These are phyloP conservation scores for Patella depressa DNA, from an alignment of 2,888 invertebrate genomes.

Conservation along the genomic window DNA sequence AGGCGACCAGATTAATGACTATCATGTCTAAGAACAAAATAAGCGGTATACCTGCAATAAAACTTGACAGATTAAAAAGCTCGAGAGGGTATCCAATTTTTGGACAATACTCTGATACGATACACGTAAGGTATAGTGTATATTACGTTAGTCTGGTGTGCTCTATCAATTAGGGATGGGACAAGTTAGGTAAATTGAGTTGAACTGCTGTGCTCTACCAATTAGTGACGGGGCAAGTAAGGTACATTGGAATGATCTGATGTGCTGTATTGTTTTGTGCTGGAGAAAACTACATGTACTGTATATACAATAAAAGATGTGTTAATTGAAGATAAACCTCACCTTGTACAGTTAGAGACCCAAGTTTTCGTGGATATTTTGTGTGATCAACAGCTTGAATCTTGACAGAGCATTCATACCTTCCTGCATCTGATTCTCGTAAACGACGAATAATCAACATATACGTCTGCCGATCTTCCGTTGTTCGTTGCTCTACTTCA, in stretches of 20 bases:
- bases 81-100: no score
- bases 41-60: no score
- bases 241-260: background rate
- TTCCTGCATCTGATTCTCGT: conserved; percentile 58
- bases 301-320: background rate
- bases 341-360: conserved; percentile 58
- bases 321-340: background rate
- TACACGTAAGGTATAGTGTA: no score
- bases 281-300: background rate
- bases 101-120: no score
- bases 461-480: conserved; percentile 52
- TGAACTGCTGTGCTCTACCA: no score
- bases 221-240: background rate
- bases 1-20: no score
- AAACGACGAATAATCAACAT: conserved; percentile 62
- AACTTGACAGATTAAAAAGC: no score
- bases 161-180: no score
- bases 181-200: no score
- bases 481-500: conserved; percentile 43
- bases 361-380: conserved; percentile 53
- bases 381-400: conserved; percentile 41
- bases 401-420: conserved; percentile 59
- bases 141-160: no score
- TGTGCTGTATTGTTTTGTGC: background rate
- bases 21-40: no score